phyloP scores from a whole-genome alignment of 2,797 vertebrate genomes.

The Furcifer pardalis region DNA sequence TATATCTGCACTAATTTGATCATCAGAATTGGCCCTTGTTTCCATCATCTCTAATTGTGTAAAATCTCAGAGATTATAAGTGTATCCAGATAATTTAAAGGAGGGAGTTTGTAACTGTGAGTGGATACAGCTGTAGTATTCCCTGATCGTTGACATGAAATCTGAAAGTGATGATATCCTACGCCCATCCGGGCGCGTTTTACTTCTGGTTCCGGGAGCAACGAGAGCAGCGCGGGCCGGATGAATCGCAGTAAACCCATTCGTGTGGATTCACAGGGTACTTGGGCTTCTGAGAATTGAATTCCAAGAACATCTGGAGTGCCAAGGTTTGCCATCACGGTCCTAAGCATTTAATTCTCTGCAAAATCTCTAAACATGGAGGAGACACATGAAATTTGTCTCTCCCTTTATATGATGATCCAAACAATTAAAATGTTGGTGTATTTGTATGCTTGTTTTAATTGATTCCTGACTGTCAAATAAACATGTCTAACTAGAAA shows the following conservation, averaged over 20 bases:
- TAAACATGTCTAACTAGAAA: not conserved
- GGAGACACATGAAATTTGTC: not conserved
- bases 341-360: not conserved
- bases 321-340: too few species aligned
- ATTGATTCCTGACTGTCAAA: not conserved
- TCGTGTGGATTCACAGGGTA: too few species aligned
- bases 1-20: not conserved
- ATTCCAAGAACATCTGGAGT: too few species aligned
- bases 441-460: not conserved
- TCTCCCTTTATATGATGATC: not conserved
- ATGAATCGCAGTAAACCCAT: too few species aligned
- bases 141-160: not conserved
- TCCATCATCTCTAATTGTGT: not conserved
- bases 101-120: not conserved
- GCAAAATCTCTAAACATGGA: not conserved
- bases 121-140: not conserved
- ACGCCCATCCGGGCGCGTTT: too few species aligned
- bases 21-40: not conserved
- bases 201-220: too few species aligned
- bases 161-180: not conserved
- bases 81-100: not conserved
- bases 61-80: not conserved
- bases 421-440: slow-evolving; percentile 3
- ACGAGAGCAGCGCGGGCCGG: too few species aligned
- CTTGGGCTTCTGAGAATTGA: too few species aligned